Evolutionary conservation across 2,888 invertebrate species (phyloP).

Genomic region (Criorhina ranunculi): DNA sequence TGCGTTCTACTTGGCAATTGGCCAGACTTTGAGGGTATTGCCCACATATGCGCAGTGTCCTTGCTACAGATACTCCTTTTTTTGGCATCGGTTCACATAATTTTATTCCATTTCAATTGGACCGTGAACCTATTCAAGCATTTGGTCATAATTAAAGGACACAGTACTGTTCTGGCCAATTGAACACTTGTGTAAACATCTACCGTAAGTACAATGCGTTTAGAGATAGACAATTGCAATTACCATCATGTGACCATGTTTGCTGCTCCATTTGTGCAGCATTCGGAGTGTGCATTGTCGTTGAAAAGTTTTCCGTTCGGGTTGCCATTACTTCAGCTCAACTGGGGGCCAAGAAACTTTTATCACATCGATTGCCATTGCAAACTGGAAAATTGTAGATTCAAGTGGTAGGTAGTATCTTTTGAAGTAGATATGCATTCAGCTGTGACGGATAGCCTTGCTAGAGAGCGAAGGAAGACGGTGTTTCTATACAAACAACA

Average conservation of each 20-base stretch:
- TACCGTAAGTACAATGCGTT: conserved; percentile 33
- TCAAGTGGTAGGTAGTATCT: conserved; percentile 42
- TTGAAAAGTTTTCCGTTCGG: not conserved
- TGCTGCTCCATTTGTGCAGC: conserved; percentile 50
- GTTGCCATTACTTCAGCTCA: conserved; percentile 26
- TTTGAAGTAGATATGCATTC: conserved; percentile 56
- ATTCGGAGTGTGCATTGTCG: conserved; percentile 12
- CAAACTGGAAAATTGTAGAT: conserved; percentile 32
- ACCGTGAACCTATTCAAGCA: not conserved
- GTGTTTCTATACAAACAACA: conserved; percentile 7
- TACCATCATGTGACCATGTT: conserved; percentile 8
- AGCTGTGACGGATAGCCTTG: conserved; percentile 58
- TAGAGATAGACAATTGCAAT: conserved; percentile 46
- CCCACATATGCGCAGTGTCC: conserved; percentile 60
- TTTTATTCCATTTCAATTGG: not conserved
- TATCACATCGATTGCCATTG: conserved; percentile 57
- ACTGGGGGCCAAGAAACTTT: conserved; percentile 68
- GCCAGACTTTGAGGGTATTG: conserved; percentile 25
- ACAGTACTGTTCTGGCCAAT: conserved; percentile 4
- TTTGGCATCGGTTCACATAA: conserved; percentile 18
- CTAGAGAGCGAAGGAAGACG: conserved; percentile 7
- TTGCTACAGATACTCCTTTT: conserved; percentile 34
- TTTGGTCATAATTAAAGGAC: conserved; percentile 17
- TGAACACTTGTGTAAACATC: conserved; percentile 17
- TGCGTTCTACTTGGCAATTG: conserved; percentile 62